phyloP scores from a whole-genome alignment of 2,113 vertebrate species.

The Pampusana beccarii region DNA sequence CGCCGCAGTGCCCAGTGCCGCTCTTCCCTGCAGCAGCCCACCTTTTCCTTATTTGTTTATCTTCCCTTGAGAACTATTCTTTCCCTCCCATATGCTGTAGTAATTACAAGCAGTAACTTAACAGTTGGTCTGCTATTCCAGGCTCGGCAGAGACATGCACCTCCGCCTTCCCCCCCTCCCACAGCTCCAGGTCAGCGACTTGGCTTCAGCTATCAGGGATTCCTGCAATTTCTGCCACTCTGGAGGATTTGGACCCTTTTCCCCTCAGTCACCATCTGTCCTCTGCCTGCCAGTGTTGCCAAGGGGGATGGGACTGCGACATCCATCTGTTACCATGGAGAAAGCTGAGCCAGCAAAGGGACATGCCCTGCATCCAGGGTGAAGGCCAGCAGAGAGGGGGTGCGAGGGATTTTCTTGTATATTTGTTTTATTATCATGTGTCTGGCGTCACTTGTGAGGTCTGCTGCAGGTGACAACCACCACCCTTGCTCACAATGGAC shows the following conservation, averaged over 20 bases:
- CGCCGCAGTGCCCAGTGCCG: accelerated
- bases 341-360: neutral
- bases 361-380: neutral
- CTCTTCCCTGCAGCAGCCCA: neutral
- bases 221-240: conserved; percentile 46
- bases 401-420: neutral
- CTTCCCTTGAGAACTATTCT: conserved; percentile 48
- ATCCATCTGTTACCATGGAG: conserved; percentile 41
- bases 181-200: conserved; percentile 10
- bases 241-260: neutral
- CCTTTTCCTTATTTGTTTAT: conserved; percentile 51
- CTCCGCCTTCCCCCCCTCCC: conserved; percentile 35
- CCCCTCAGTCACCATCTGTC: conserved; percentile 10
- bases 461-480: neutral
- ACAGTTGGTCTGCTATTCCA: conserved; percentile 59
- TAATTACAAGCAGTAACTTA: conserved; percentile 42
- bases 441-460: neutral
- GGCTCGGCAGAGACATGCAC: neutral
- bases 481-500: accelerated
- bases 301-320: neutral
- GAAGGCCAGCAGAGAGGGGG: neutral
- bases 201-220: conserved; percentile 25
- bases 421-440: neutral
- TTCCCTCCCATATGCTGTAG: conserved; percentile 58
- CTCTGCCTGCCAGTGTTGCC: neutral